These are phyloP conservation scores for Cochlearius cochlearius DNA, from an alignment of 2,113 vertebrate species.

Conservation along the genomic window DNA sequence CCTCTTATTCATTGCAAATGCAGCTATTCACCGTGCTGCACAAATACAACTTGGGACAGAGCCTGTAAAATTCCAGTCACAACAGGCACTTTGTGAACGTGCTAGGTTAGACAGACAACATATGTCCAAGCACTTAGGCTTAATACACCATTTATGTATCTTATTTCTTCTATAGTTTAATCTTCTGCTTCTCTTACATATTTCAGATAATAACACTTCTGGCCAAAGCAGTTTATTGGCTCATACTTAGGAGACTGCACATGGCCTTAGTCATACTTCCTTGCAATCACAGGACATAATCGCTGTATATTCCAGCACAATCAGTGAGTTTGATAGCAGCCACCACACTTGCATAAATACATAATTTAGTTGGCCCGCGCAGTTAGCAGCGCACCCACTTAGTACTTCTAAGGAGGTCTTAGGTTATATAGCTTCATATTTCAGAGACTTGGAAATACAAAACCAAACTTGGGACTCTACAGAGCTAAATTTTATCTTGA, in stretches of 20 bases:
- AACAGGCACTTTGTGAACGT: neutral
- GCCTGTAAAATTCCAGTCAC: neutral
- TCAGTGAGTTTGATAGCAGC: neutral
- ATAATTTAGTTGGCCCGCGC: neutral
- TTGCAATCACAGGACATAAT: neutral
- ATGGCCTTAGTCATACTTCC: neutral
- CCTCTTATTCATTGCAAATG: slow-evolving; percentile 20
- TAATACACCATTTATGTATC: slow-evolving; percentile 1
- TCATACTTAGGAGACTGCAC: neutral
- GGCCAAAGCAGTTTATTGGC: neutral
- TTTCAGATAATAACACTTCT: neutral
- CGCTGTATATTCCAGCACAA: neutral
- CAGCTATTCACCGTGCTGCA: slow-evolving; percentile 9
- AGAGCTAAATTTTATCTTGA: neutral
- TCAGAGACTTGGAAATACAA: neutral
- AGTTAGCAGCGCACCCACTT: neutral
- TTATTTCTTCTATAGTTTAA: slow-evolving; percentile 1
- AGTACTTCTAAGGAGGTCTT: neutral
- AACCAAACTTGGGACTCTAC: neutral
- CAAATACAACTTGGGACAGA: neutral
- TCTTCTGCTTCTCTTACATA: neutral
- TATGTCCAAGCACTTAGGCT: neutral
- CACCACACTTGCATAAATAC: neutral
- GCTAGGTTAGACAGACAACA: neutral
- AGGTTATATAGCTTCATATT: neutral